These are phyloP conservation scores for Chrysomallon squamiferum DNA, from an alignment of 1,140 invertebrate species.

Conservation along the genomic window DNA sequence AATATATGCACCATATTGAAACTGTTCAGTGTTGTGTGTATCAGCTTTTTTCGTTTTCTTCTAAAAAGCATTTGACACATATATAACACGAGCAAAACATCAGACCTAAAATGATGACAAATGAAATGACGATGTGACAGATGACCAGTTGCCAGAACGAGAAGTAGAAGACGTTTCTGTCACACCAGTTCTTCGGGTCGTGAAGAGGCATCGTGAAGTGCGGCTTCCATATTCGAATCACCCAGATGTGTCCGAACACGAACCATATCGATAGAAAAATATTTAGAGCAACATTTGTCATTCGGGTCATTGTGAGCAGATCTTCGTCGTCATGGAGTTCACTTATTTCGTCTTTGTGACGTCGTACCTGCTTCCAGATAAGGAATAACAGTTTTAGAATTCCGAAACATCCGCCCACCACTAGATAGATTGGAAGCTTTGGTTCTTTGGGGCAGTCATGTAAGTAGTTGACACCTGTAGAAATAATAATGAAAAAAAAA, in stretches of 20 bases:
- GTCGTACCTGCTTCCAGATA: constrained; percentile 8
- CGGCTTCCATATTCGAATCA: constrained; percentile 39
- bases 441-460: constrained; percentile 43
- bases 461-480: constrained; percentile 44
- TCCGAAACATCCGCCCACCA: constrained; percentile 43
- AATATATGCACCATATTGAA: too few species aligned
- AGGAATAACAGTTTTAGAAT: constrained; percentile 25
- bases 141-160: constrained; percentile 71
- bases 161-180: constrained; percentile 38
- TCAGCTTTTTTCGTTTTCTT: constrained; percentile 3
- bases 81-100: constrained; percentile 51
- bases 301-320: constrained; percentile 9
- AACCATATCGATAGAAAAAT: constrained; percentile 65
- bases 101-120: constrained; percentile 69
- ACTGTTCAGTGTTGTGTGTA: neutral
- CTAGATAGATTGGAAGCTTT: constrained; percentile 43
- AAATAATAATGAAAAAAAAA: neutral
- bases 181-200: constrained; percentile 52
- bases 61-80: constrained; percentile 15
- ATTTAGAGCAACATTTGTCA: constrained; percentile 49
- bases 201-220: constrained; percentile 68
- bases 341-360: constrained; percentile 8
- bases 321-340: constrained; percentile 7
- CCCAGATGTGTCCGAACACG: constrained; percentile 73
- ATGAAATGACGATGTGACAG: constrained; percentile 70